A percentile compares a stretch with the other conserved stretches of the same genome.
These are phyloP conservation scores for Alectoris magna DNA, from an alignment of 2,797 vertebrate species.

Conservation along the genomic window DNA sequence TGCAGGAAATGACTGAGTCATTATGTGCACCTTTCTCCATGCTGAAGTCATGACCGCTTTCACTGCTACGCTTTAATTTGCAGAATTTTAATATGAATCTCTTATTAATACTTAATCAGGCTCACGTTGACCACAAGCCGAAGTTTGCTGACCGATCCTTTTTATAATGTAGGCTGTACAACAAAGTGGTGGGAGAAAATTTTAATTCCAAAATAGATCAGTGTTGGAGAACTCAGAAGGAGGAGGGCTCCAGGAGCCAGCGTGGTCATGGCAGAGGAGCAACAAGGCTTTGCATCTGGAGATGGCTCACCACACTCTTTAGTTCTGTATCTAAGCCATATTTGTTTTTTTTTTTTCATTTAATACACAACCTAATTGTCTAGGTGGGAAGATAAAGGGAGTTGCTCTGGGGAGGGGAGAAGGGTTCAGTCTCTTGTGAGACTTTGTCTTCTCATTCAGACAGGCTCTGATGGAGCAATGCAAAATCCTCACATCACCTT, in stretches of 20 bases:
- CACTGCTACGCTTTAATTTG: neutral
- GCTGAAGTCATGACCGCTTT: neutral
- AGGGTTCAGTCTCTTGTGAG: neutral
- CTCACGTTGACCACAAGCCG: neutral
- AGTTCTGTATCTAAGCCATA: neutral
- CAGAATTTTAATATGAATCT: neutral
- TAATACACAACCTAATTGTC: neutral
- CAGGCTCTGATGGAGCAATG: neutral
- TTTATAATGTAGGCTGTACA: neutral
- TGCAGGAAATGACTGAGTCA: neutral
- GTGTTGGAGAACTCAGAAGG: neutral
- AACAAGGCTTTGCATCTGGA: neutral
- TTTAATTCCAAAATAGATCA: neutral
- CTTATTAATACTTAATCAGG: neutral
- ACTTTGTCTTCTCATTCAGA: neutral
- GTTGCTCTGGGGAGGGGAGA: neutral
- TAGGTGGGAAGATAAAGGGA: neutral
- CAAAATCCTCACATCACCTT: neutral
- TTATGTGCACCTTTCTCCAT: neutral
- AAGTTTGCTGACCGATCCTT: neutral
- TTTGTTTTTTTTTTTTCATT: neutral
- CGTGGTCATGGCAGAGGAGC: neutral
- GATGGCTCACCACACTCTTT: fast-evolving
- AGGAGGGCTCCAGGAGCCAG: neutral
- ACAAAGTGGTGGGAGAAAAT: neutral